Percentiles rank a stretch among this genome's conserved stretches.
Evolutionary conservation across 2,797 vertebrate genomes (phyloP).

Genomic region (Staurois parvus): DNA sequence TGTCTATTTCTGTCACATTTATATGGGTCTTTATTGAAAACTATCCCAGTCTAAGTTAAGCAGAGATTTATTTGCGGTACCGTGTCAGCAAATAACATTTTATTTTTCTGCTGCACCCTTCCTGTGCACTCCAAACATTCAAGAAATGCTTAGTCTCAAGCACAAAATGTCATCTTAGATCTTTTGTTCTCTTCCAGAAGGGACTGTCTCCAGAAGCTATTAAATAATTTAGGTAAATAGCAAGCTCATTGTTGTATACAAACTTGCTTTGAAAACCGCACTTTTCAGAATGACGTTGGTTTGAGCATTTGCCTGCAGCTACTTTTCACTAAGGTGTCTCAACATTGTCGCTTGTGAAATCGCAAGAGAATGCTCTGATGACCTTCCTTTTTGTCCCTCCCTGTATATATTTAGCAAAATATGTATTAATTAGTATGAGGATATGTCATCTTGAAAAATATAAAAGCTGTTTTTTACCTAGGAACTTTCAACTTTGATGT

Average conservation of each 20-base stretch:
- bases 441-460: background rate
- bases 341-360: too few species aligned
- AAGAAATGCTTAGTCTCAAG: conserved; percentile 67
- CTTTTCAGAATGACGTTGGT: conserved; percentile 8
- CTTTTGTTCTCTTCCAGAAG: conserved; percentile 8
- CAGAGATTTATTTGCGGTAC: background rate
- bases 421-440: background rate
- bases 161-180: conserved; percentile 8
- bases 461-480: background rate
- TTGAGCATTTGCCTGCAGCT: background rate
- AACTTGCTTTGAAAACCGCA: conserved; percentile 29
- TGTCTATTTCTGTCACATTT: conserved; percentile 17
- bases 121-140: conserved; percentile 49
- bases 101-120: conserved; percentile 32
- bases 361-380: background rate
- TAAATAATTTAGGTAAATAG: conserved; percentile 2
- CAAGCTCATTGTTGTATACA: background rate
- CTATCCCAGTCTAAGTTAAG: background rate
- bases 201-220: background rate
- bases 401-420: conserved; percentile 10
- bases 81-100: background rate
- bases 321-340: background rate
- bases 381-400: background rate
- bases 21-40: background rate
- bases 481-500: background rate